These are phyloP conservation scores for Mamestra brassicae DNA, from an alignment of 2,888 invertebrate genomes.

Conservation along the genomic window DNA sequence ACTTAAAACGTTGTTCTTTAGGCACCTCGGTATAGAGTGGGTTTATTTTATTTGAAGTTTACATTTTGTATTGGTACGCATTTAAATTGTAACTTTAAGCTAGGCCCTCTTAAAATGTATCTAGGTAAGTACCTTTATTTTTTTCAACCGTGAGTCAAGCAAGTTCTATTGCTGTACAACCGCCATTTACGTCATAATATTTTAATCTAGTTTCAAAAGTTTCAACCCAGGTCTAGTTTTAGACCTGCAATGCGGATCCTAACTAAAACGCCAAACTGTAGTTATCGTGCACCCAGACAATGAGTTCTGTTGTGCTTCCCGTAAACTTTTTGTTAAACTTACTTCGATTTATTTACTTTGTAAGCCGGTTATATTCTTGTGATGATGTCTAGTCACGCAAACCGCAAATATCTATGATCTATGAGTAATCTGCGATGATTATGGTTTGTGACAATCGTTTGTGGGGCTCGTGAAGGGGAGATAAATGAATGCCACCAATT, in stretches of 20 bases:
- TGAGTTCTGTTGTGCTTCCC: background rate
- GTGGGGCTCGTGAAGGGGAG: background rate
- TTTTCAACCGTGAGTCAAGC: background rate
- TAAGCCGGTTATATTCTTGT: constrained; percentile 8
- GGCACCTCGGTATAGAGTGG: too few species aligned
- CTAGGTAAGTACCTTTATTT: background rate
- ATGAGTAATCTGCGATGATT: background rate
- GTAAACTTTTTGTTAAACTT: constrained; percentile 24
- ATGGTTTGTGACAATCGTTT: constrained; percentile 5
- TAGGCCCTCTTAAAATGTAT: background rate
- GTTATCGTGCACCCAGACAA: constrained; percentile 33
- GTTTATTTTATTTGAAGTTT: too few species aligned
- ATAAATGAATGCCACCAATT: background rate
- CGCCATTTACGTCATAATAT: background rate
- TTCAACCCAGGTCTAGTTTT: background rate
- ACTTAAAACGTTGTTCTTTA: too few species aligned
- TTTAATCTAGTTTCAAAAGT: constrained; percentile 20
- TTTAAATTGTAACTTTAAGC: background rate
- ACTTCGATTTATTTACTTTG: constrained; percentile 22
- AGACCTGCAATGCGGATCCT: constrained; percentile 42
- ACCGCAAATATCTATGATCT: constrained; percentile 2
- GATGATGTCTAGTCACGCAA: constrained; percentile 38
- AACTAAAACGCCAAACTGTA: constrained; percentile 7
- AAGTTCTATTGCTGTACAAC: background rate
- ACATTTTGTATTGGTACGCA: too few species aligned